A percentile compares a stretch with the other conserved stretches of the same genome.
These are phyloP conservation scores for Sclerodermus sp. DNA, from an alignment of 2,888 invertebrate genomes.

Conservation along the genomic window DNA sequence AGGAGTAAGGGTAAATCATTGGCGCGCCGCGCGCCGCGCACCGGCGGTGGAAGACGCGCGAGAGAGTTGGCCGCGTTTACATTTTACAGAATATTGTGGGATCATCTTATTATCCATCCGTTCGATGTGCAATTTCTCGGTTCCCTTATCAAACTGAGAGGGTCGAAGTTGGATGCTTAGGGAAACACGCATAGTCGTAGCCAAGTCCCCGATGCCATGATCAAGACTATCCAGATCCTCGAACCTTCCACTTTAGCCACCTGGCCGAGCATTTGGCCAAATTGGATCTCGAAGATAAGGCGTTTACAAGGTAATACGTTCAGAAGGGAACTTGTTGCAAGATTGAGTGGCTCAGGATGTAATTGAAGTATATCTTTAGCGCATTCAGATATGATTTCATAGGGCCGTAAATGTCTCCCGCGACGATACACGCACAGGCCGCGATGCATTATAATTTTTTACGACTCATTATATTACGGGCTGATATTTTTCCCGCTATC, in stretches of 20 bases:
- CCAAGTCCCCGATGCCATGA: conserved; percentile 8
- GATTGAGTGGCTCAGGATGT: no score
- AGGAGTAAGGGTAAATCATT: no score
- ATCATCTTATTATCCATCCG: not conserved
- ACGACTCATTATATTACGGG: no score
- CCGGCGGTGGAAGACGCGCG: not conserved
- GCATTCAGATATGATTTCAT: no score
- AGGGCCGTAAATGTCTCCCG: no score
- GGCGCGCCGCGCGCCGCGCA: no score
- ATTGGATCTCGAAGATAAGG: conserved; percentile 11
- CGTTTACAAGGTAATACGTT: conserved; percentile 7
- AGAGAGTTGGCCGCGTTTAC: not conserved
- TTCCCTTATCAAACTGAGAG: conserved; percentile 8
- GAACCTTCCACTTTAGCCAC: no score
- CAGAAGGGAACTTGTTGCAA: no score
- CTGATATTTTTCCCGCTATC: no score
- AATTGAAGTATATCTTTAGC: no score
- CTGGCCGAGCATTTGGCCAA: conserved; percentile 2
- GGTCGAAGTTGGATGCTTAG: conserved; percentile 5
- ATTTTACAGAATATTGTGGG: not conserved
- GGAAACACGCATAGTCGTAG: conserved; percentile 1
- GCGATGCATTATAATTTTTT: no score
- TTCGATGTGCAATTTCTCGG: not conserved
- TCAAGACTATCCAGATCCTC: not conserved
- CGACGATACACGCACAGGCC: no score